Evolutionary conservation across 64 coral and sea anemone genomes (phyloP).

Genomic region (Orbicella faveolata): DNA sequence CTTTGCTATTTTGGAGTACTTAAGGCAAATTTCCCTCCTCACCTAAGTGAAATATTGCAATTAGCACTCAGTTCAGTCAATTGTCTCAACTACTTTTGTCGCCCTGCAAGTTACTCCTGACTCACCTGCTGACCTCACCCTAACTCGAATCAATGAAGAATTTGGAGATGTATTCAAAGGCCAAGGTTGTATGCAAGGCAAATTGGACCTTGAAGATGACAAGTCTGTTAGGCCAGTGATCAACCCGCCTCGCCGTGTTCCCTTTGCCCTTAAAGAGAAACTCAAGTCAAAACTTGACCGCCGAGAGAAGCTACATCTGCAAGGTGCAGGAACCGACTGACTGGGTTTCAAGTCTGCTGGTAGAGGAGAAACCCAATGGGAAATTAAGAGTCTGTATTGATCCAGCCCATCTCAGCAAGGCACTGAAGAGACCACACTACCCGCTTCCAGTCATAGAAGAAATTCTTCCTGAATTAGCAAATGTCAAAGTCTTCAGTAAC

Average conservation of each 20-base stretch:
- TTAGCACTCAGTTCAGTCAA: too few species aligned
- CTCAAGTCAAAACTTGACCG: neutral
- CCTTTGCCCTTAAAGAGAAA: neutral
- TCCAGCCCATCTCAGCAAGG: neutral
- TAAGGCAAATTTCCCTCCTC: too few species aligned
- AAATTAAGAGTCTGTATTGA: constrained; percentile 21
- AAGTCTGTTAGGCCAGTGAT: neutral
- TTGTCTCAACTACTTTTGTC: too few species aligned
- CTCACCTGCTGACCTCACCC: too few species aligned
- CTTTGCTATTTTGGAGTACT: too few species aligned
- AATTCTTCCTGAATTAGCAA: neutral
- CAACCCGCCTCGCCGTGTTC: constrained; percentile 1
- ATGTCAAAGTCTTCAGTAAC: constrained; percentile 44
- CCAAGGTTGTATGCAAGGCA: constrained; percentile 8
- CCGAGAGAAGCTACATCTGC: neutral
- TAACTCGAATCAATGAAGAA: too few species aligned
- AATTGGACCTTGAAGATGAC: neutral
- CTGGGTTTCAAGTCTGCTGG: constrained; percentile 30
- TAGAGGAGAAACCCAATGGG: constrained; percentile 16
- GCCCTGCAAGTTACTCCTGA: too few species aligned
- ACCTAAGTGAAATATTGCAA: too few species aligned
- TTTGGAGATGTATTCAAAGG: neutral
- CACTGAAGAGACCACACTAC: neutral
- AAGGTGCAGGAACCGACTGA: constrained; percentile 14
- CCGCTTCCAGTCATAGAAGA: neutral